Evolutionary conservation across 2,113 vertebrate species (phyloP), one percentile per base, ranked within the genome.

Genomic region (Antechinus stuartii): DNA sequence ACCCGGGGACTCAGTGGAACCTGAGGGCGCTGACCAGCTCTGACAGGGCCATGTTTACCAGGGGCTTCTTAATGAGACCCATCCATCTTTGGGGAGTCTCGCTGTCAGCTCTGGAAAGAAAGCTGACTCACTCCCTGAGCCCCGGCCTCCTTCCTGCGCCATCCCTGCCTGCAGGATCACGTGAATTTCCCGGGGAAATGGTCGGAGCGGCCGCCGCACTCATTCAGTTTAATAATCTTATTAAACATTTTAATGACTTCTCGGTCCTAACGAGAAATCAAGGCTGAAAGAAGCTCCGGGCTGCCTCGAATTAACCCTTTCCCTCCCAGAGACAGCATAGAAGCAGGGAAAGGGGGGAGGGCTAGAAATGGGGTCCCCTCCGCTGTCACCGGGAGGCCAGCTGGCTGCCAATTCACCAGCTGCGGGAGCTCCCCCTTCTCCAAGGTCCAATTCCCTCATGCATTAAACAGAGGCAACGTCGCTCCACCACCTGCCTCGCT

Each of bases 201-300:
- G 96, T 96, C 92, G 89, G 95, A n/a, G 91, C 93, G 68, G 97
- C 92, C 25, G 14, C 8, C 4, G 93, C 95, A 95, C 96, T 97
- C 93, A 95, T 95, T 97, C 98, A 97, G 96, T 95, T 98, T 98
- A 98, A 98, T 97, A 97, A 97, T 97, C 97, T 97, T 97, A 97
- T 98, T 97, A 98, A 97, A 97, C 96, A 97, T 61, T 95, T 97
- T 96, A 97, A 97, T 97, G 97, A 97, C 95, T 97, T 95, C 94
- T 95, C 50, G 61, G 89, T 94, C 92, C 97, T 97, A 97, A 97
- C 96, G 95, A 97, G 95, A 16, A 68, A 95, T 93, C 92, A 91
- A 84, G 91, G 89, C 91, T 56, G 92, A 95, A 94, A 90, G 93
- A 95, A 76, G 57, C 12, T 6, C 92, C 46, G 93, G 96, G 96